Evolutionary conservation across 2,888 invertebrate species (phyloP).

Genomic region (Orthonevra nobilis): DNA sequence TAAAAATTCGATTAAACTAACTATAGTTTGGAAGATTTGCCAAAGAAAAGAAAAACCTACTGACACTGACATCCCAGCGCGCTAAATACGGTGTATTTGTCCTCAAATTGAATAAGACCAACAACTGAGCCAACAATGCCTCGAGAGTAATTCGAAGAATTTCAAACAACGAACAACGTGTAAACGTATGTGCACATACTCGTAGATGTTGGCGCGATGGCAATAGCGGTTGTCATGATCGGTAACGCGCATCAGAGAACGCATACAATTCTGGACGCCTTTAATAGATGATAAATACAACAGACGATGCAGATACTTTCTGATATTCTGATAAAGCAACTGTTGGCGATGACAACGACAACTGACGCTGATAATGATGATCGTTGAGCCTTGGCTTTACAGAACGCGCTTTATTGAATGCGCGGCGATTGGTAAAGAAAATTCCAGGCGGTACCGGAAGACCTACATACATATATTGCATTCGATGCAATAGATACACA

Average conservation of each 20-base stretch:
- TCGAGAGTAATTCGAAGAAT: slow-evolving; percentile 18
- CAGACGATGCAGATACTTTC: slow-evolving; percentile 23
- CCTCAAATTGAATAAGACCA: slow-evolving; percentile 65
- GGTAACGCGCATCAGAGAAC: neutral
- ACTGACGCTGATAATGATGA: slow-evolving; percentile 6
- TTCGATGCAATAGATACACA: slow-evolving; percentile 28
- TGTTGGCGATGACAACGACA: neutral
- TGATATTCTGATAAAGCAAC: too few relatives aligned
- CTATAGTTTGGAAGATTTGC: slow-evolving; percentile 11
- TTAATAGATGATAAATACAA: slow-evolving; percentile 23
- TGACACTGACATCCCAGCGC: slow-evolving; percentile 52
- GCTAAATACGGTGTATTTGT: slow-evolving; percentile 36
- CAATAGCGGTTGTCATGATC: neutral
- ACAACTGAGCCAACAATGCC: slow-evolving; percentile 63
- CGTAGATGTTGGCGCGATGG: neutral
- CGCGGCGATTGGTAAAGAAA: slow-evolving; percentile 64
- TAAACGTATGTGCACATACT: neutral
- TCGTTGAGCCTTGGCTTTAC: too few relatives aligned
- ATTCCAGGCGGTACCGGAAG: slow-evolving; percentile 62
- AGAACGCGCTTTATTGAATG: slow-evolving; percentile 28
- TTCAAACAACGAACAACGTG: neutral
- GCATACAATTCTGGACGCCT: neutral
- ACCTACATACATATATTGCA: slow-evolving; percentile 39
- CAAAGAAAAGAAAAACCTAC: slow-evolving; percentile 25
- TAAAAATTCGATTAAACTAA: slow-evolving; percentile 52